These are phyloP conservation scores for Meleagris gallopavo DNA, from an alignment of 2,113 vertebrate species.

Conservation along the genomic window DNA sequence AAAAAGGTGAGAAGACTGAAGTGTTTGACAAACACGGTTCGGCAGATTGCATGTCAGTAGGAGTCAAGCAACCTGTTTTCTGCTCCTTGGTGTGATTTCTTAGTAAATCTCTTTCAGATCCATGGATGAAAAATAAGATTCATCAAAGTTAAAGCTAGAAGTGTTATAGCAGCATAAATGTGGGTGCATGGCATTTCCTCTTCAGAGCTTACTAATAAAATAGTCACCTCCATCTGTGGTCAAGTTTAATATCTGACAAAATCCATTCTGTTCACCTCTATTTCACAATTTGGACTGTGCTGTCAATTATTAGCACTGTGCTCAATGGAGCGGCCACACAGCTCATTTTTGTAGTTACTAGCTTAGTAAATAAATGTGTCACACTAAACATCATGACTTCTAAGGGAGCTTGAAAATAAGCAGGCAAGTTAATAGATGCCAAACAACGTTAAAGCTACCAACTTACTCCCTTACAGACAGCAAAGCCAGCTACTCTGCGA, in stretches of 20 bases:
- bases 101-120: conserved; percentile 43
- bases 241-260: conserved; percentile 66
- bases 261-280: conserved; percentile 56
- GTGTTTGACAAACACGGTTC: neutral
- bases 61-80: conserved; percentile 6
- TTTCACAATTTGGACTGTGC: conserved; percentile 40
- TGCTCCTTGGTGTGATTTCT: neutral
- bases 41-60: neutral
- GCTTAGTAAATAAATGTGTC: conserved; percentile 67
- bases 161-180: conserved; percentile 23
- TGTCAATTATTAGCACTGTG: conserved; percentile 57
- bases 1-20: neutral
- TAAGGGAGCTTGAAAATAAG: conserved; percentile 34
- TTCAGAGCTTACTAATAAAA: conserved; percentile 53
- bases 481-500: neutral
- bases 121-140: neutral
- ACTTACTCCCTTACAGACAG: neutral
- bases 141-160: conserved; percentile 35
- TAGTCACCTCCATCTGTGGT: conserved; percentile 25
- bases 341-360: conserved; percentile 55
- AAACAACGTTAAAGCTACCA: neutral
- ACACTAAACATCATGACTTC: conserved; percentile 52
- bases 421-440: conserved; percentile 21
- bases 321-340: conserved; percentile 52
- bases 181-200: conserved; percentile 40